Evolutionary conservation across 35 echinoderm and acorn worm species (phyloP).

Genomic region (Lytechinus variegatus): DNA sequence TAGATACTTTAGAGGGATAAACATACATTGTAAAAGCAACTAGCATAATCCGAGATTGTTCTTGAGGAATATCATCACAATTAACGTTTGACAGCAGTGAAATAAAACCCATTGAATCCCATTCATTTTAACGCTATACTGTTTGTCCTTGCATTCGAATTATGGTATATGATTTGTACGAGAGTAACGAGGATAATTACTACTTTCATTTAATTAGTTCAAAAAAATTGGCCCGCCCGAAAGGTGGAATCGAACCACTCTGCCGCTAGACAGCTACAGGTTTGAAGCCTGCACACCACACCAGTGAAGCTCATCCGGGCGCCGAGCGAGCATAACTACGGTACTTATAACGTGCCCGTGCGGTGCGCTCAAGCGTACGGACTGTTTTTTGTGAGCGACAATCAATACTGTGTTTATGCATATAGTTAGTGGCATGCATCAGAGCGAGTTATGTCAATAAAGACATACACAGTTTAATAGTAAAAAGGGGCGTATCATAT

Average conservation of each 20-base stretch:
- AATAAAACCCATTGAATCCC: too few relatives aligned
- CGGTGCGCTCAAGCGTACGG: slow-evolving; percentile 1
- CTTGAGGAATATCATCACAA: too few relatives aligned
- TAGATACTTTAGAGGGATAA: too few relatives aligned
- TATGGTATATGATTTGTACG: background rate
- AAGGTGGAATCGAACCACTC: slow-evolving; percentile 99
- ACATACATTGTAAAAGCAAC: too few relatives aligned
- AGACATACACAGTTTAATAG: too few relatives aligned
- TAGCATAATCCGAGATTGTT: too few relatives aligned
- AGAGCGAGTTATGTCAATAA: too few relatives aligned
- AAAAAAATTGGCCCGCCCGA: slow-evolving; percentile 64
- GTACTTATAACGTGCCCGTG: slow-evolving; percentile 39
- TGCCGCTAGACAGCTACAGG: slow-evolving; percentile 99
- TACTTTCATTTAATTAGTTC: background rate
- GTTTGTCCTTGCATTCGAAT: background rate
- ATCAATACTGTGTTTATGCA: too few relatives aligned
- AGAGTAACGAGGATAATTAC: background rate
- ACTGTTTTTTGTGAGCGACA: background rate
- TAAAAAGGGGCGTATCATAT: too few relatives aligned
- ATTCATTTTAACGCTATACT: background rate
- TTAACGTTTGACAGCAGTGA: too few relatives aligned
- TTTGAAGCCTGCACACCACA: slow-evolving; percentile 99
- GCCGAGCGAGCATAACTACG: background rate
- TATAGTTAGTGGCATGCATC: too few relatives aligned
- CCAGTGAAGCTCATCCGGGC: slow-evolving; percentile 99